phyloP scores from a whole-genome alignment of 2,113 vertebrate species.

The Pithys albifrons region DNA sequence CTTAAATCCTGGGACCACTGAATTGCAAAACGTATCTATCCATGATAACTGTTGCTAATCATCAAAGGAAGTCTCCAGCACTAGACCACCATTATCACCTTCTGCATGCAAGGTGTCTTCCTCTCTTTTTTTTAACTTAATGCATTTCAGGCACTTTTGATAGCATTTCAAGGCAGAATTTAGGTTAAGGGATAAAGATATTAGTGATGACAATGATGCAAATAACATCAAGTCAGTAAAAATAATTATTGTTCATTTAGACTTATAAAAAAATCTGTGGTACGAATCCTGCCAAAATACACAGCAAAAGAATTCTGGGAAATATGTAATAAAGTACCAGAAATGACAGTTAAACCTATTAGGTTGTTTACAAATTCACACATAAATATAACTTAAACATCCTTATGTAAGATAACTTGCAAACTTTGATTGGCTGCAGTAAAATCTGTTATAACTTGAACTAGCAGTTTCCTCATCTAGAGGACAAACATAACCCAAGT shows the following conservation, averaged over 20 bases:
- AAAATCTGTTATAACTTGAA: background rate
- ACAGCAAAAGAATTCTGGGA: background rate
- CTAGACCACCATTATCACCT: background rate
- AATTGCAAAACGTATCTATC: background rate
- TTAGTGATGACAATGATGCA: background rate
- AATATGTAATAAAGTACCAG: background rate
- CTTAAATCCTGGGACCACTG: background rate
- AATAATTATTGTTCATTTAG: background rate
- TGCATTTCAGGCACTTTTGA: background rate
- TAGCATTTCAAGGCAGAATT: background rate
- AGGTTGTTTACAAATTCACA: background rate
- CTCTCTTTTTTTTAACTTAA: accelerated
- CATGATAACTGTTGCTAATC: background rate
- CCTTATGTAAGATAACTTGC: background rate
- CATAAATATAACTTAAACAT: background rate
- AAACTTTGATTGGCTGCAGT: background rate
- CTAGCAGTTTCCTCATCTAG: background rate
- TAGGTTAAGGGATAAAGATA: background rate
- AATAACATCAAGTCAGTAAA: background rate
- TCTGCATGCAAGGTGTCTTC: background rate
- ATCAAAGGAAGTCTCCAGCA: background rate
- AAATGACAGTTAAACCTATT: background rate
- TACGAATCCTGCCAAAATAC: background rate
- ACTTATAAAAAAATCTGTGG: background rate
- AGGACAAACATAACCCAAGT: background rate